Conservation (phyloP, 2,797 vertebrate genomes). For the Rhynchotus rufescens region DNA sequence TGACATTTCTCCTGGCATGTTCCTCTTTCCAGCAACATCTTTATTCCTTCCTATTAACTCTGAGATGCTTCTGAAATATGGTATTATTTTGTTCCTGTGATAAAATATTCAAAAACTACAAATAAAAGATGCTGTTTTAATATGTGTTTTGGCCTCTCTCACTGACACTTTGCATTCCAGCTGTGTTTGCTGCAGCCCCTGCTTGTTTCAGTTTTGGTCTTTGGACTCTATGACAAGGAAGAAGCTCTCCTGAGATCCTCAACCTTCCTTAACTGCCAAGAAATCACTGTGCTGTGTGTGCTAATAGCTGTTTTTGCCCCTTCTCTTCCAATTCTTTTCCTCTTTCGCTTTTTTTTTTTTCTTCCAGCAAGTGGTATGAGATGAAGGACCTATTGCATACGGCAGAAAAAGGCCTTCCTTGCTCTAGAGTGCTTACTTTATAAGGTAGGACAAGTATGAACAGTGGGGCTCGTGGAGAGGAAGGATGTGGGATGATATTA, state of each 20-base stretch:
- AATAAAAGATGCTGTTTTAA: background rate
- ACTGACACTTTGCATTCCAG: background rate
- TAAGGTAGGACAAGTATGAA: background rate
- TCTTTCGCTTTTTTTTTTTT: background rate
- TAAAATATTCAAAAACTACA: constrained; percentile 3
- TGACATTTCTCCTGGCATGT: background rate
- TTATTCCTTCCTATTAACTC: background rate
- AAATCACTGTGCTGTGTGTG: background rate
- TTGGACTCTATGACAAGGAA: background rate
- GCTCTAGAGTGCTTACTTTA: background rate
- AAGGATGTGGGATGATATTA: background rate
- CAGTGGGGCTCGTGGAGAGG: fast-evolving
- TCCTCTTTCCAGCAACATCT: background rate
- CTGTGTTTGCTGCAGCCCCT: background rate
- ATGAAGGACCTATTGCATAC: background rate
- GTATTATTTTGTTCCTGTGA: background rate
- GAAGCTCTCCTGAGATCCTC: background rate
- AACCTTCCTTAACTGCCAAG: background rate
- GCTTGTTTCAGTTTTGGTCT: background rate
- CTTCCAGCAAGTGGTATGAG: background rate
- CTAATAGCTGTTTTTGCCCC: background rate
- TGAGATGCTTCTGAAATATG: background rate
- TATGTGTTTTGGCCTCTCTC: background rate
- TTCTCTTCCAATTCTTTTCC: background rate
- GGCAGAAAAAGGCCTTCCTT: background rate